Evolutionary conservation across 2,888 invertebrate genomes (phyloP).

Genomic region (Crioceris asparagi): DNA sequence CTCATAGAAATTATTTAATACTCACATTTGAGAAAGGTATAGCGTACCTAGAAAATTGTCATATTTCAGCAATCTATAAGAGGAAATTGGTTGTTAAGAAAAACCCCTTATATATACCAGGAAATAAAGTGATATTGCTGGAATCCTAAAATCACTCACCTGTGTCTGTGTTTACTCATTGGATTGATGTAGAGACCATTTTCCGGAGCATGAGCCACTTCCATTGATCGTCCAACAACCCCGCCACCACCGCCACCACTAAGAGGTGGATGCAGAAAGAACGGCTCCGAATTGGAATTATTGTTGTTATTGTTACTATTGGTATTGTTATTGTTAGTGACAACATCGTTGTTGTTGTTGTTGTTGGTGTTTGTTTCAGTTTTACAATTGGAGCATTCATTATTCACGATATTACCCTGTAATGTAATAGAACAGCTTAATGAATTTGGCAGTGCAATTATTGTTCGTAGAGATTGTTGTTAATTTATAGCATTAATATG

Average conservation of each 20-base stretch:
- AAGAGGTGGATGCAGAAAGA: slow-evolving; percentile 65
- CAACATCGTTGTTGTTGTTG: slow-evolving; percentile 1
- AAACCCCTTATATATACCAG: background rate
- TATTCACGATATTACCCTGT: slow-evolving; percentile 28
- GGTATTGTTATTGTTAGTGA: background rate
- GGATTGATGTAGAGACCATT: slow-evolving; percentile 81
- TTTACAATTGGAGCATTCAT: slow-evolving; percentile 37
- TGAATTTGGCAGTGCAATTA: background rate
- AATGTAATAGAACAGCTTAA: slow-evolving; percentile 7
- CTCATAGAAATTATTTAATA: too few species aligned
- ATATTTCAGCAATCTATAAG: too few species aligned
- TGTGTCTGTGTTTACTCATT: slow-evolving; percentile 47
- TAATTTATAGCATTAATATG: too few species aligned
- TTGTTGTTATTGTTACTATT: slow-evolving; percentile 31
- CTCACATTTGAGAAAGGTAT: too few species aligned
- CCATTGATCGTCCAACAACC: slow-evolving; percentile 31
- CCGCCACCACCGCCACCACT: too few species aligned
- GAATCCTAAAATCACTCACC: slow-evolving; percentile 23
- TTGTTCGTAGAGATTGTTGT: background rate
- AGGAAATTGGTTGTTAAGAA: background rate
- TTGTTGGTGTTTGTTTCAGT: slow-evolving; percentile 16
- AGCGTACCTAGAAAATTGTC: too few species aligned
- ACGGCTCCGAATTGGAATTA: slow-evolving; percentile 46
- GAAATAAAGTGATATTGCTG: background rate
- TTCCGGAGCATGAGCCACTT: slow-evolving; percentile 46